Percentiles rank a stretch among this genome's conserved stretches.
Conservation (phyloP, 2,797 vertebrate species). For the Pantherophis alleghaniensis region DNA sequence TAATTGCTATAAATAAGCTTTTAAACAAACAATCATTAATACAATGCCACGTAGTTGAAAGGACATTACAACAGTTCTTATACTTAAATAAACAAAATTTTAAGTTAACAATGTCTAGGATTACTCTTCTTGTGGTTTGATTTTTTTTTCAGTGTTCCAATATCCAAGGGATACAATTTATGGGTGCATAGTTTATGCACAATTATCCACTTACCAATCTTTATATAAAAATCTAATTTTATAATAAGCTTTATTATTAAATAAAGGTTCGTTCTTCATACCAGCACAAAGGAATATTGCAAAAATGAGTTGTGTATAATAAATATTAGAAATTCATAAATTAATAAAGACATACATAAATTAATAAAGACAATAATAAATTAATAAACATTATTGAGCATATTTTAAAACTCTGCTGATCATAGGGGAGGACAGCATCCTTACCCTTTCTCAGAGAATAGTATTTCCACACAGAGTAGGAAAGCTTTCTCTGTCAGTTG, state of each 20-base stretch:
- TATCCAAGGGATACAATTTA: neutral
- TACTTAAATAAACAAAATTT: neutral
- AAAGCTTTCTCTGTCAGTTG: neutral
- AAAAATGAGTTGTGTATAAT: neutral
- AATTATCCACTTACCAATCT: neutral
- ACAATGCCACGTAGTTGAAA: neutral
- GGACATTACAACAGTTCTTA: neutral
- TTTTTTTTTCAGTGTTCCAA: neutral
- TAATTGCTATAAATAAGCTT: neutral
- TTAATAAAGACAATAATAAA: neutral
- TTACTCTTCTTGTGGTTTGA: neutral
- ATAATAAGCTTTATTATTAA: neutral
- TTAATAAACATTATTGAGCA: neutral
- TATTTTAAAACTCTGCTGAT: neutral
- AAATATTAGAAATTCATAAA: neutral
- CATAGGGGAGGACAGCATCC: neutral
- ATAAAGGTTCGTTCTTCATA: neutral
- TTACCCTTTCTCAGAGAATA: neutral
- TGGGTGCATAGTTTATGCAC: neutral
- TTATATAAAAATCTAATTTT: neutral
- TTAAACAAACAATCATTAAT: neutral
- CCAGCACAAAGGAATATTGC: neutral
- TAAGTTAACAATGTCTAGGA: neutral
- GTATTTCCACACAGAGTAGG: neutral
- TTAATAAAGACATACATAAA: neutral